Base-by-base conservation (phyloP, 2,113 vertebrate genomes). In the Xiphias gladius region DNA sequence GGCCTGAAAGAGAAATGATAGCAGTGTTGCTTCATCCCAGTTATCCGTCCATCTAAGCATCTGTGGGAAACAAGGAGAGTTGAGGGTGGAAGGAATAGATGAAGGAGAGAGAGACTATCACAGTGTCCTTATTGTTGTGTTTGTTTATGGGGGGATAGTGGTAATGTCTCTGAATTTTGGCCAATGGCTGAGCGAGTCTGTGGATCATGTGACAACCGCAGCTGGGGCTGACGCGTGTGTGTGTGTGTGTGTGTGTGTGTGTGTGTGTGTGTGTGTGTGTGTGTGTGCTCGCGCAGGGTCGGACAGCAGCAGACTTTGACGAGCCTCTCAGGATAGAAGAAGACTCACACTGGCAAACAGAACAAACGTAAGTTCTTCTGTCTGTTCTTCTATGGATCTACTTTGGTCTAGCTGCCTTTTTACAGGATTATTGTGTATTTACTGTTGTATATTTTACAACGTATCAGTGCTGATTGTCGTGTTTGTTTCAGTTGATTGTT, bases 251-350 rank as follows among this genome's bases (percentile, higher is more conserved):
- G 58, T 68, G 39, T 78, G 20, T 76, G 55, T 68, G 39, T 76
- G 3, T 35, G 3, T 35, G 32, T 35, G 32, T 76, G 55, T 68
- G 39, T 76, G 3, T 35, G 3, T 35, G 32, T 35, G 32, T 35
- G 32, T 35, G 32, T 35, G 32, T 85, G 78, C 84, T 54, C 77
- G 35, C 70, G 55, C 90, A 99, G 98, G 95, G 95, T 69, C 95
- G 96, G 87, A 69, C 90, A 2, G 82, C 94, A 43, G 94, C 94
- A 35, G 95, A 96, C 83, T 97, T 96, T 69, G 96, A 98, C 83
- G 97, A 99, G 76, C 94, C 97, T 0, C 76, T 99, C 74, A 96
- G 97, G 92, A 99, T 99, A 96, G 97, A 98, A 89, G 97, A 99
- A 93, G 97, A 99, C 37, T 10, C 89, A 0, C 95, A 95, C 88